Percentiles rank a stretch among this genome's conserved stretches.
Evolutionary conservation across 2,888 invertebrate genomes (phyloP).

Genomic region (Augochlorella aurata): DNA sequence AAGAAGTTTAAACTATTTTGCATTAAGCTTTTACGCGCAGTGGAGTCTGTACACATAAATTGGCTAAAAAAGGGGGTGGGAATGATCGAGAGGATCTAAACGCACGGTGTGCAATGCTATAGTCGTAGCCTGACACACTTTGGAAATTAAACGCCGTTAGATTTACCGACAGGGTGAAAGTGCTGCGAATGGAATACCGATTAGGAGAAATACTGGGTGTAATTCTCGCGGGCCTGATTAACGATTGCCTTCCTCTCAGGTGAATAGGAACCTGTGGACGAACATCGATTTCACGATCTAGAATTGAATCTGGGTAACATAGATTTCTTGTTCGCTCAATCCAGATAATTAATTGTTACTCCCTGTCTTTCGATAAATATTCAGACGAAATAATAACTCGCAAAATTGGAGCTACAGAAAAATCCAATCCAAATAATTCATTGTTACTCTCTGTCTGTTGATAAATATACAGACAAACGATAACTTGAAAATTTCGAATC

Average conservation of each 20-base stretch:
- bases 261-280: not conserved
- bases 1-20: not conserved
- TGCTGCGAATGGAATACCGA: slow-evolving; percentile 42
- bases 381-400: too few relatives aligned
- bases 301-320: slow-evolving; percentile 13
- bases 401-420: too few relatives aligned
- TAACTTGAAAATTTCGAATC: too few relatives aligned
- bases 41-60: too few relatives aligned
- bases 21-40: not conserved
- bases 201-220: slow-evolving; percentile 30
- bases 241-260: slow-evolving; percentile 4
- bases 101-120: not conserved
- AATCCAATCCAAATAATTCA: too few relatives aligned
- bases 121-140: not conserved
- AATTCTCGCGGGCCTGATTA: slow-evolving; percentile 33
- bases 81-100: not conserved
- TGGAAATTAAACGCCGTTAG: slow-evolving; percentile 40
- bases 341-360: too few relatives aligned
- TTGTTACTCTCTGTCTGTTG: too few relatives aligned
- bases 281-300: slow-evolving; percentile 26
- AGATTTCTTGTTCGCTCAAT: not conserved
- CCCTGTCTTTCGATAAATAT: not conserved
- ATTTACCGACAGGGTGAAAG: slow-evolving; percentile 25
- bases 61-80: not conserved
- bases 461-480: too few relatives aligned